phyloP scores from a whole-genome alignment of 1,140 invertebrate species.

The Drosophila nigrodunni region DNA sequence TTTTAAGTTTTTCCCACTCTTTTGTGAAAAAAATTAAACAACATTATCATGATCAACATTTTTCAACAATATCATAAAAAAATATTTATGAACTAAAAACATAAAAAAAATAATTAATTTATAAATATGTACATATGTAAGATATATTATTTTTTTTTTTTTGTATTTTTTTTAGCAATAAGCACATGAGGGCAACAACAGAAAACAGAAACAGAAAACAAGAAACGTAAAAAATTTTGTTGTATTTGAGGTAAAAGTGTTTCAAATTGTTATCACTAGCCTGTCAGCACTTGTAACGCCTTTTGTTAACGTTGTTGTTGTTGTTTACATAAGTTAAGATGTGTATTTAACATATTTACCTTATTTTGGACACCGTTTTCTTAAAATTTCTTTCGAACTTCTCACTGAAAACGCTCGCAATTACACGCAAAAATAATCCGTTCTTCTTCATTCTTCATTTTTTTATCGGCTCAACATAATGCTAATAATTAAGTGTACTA shows the following conservation, averaged over 20 bases:
- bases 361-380: constrained; percentile 66
- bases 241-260: constrained; percentile 57
- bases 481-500: constrained; percentile 57
- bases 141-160: constrained; percentile 35
- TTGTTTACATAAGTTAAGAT: constrained; percentile 30
- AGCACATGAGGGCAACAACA: constrained; percentile 72
- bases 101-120: constrained; percentile 28
- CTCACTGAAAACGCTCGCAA: constrained; percentile 80
- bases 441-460: constrained; percentile 44
- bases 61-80: constrained; percentile 47
- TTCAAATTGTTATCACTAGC: constrained; percentile 70
- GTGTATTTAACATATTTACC: constrained; percentile 76
- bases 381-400: constrained; percentile 37
- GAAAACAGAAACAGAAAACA: constrained; percentile 74
- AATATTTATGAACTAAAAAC: constrained; percentile 35
- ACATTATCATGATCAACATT: constrained; percentile 79
- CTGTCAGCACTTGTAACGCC: constrained; percentile 53
- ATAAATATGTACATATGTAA: constrained; percentile 35
- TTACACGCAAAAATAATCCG: constrained; percentile 49
- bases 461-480: constrained; percentile 66
- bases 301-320: constrained; percentile 11
- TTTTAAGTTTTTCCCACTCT: constrained; percentile 7
- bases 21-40: constrained; percentile 63
- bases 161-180: constrained; percentile 59
- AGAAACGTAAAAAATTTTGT: constrained; percentile 52